Percentiles rank a stretch among this genome's conserved stretches.
Conservation (phyloP, 2,888 invertebrate genomes). For the Tiphia femorata region DNA sequence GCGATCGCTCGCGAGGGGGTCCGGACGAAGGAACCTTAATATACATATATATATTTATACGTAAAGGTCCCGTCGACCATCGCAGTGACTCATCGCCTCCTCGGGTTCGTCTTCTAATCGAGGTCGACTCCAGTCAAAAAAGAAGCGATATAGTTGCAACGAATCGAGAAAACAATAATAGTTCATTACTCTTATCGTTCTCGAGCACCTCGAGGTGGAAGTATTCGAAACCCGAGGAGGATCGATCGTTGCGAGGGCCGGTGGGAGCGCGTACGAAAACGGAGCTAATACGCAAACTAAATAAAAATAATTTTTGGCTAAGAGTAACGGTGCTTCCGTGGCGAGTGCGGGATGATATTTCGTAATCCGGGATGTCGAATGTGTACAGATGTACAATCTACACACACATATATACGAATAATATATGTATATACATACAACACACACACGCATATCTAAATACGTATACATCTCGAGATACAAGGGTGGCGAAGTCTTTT, state of each 20-base stretch:
- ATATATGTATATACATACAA: neutral
- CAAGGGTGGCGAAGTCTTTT: too few species aligned
- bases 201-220: too few species aligned
- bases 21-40: conserved; percentile 35
- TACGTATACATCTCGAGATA: neutral
- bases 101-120: too few species aligned
- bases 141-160: too few species aligned
- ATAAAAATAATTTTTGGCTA: conserved; percentile 69
- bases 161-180: too few species aligned
- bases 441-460: neutral
- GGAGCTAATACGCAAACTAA: conserved; percentile 44
- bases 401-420: too few species aligned
- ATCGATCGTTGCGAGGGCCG: neutral
- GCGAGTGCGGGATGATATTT: conserved; percentile 32
- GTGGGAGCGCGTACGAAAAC: neutral
- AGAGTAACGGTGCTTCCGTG: conserved; percentile 60
- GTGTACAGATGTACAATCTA: neutral
- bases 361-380: conserved; percentile 19
- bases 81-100: too few species aligned
- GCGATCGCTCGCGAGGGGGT: conserved; percentile 19
- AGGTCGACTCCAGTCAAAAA: too few species aligned
- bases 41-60: conserved; percentile 28
- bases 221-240: neutral
- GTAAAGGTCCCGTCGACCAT: too few species aligned
- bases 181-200: too few species aligned